Base-by-base conservation (phyloP, 1,140 invertebrate genomes). In the Palaemon carinicauda region DNA sequence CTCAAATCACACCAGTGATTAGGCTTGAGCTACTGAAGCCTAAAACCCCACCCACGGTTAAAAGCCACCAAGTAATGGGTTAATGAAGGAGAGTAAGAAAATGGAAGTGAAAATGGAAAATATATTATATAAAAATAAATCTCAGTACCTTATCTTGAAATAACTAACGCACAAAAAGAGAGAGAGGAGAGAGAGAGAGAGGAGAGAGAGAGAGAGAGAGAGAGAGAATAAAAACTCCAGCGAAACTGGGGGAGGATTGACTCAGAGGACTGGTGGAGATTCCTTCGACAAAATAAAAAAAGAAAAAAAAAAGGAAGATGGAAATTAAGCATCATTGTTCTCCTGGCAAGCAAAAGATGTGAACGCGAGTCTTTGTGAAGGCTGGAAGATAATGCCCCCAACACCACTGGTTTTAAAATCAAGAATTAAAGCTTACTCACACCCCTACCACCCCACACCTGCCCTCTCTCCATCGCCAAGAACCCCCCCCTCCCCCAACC, bases 311-410 rank as follows among this genome's bases (percentile, higher is more conserved):
- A 14, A 65, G 27, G 41, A 75, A 75, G 73, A 75, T 75, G 73
- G 73, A 75, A 75, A 75, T 75, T 75, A 73, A 75, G 73, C 41
- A 75, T n/a, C 73, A 75, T 75, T 75, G 73, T 75, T 75, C 73
- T 75, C 33, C 33, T 21, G 17, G 33, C 73, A 50, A n/a, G 73
- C 33, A 75, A 75, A 50, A 75, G 21, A 50, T 50, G 73, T 33
- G 51, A 75, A 50, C 33, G 51, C 41, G 73, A 50, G 31, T 41
- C 41, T 41, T 21, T 75, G 73, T 33, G 7, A 21, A 41, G 73
- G 21, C 21, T 75, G 73, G 33, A 33, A 50, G 73, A 31, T 41
- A 75, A 50, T 75, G 33, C 41, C 41, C n/a, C 41, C 41, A 41
- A 41, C 41, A 41, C 41, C 41, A 41, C 41, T 41, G 41, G 41